Evolutionary conservation across 1,140 invertebrate species (phyloP).

Genomic region (Venturia canescens): DNA sequence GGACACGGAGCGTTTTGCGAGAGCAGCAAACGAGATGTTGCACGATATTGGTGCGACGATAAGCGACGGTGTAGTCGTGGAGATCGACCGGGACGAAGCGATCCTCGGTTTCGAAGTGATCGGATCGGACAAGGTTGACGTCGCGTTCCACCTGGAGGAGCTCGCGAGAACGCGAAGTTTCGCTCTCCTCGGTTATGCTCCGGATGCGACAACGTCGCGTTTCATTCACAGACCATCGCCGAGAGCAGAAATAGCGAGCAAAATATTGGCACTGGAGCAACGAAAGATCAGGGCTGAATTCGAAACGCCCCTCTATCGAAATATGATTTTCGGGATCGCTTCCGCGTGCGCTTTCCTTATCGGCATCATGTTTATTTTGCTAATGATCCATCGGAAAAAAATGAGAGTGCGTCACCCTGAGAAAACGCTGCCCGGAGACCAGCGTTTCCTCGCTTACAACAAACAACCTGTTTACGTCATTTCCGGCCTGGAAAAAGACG

Average conservation of each 20-base stretch:
- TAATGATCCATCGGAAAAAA: conserved; percentile 82
- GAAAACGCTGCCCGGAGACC: conserved; percentile 63
- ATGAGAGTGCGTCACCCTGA: conserved; percentile 69
- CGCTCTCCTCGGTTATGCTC: conserved; percentile 76
- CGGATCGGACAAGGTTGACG: conserved; percentile 82
- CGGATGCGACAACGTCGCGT: conserved; percentile 82
- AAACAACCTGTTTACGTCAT: conserved; percentile 74
- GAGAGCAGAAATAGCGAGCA: conserved; percentile 69
- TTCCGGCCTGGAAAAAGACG: conserved; percentile 71
- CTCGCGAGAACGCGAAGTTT: conserved; percentile 77
- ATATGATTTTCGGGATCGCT: conserved; percentile 83
- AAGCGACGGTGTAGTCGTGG: conserved; percentile 78
- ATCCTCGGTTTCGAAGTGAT: conserved; percentile 80
- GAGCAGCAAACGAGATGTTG: conserved; percentile 77
- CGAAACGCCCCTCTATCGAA: conserved; percentile 83
- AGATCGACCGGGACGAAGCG: conserved; percentile 78
- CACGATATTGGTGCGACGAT: conserved; percentile 77
- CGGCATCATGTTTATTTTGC: conserved; percentile 82
- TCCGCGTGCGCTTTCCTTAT: conserved; percentile 85
- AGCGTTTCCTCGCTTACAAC: conserved; percentile 71
- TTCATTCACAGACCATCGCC: conserved; percentile 79
- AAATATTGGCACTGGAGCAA: conserved; percentile 80
- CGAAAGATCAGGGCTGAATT: conserved; percentile 83
- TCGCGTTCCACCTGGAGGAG: conserved; percentile 82
- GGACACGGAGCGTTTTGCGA: conserved; percentile 76